These are phyloP conservation scores for Epinotia bilunana DNA, from an alignment of 2,888 invertebrate genomes.

Conservation along the genomic window DNA sequence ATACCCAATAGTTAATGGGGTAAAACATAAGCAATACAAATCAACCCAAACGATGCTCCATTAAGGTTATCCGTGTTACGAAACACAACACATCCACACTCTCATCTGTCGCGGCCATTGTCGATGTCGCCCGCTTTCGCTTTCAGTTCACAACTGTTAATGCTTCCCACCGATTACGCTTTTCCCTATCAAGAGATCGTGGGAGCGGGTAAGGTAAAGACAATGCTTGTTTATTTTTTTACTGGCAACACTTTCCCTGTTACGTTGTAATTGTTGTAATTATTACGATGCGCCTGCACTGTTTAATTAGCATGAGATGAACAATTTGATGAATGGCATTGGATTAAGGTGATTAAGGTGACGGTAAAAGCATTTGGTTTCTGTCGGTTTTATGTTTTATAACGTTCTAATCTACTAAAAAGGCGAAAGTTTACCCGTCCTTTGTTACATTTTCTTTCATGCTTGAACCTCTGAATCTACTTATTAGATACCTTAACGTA, in stretches of 20 bases:
- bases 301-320: conserved; percentile 54
- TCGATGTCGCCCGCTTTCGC: conserved; percentile 76
- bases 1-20: background rate
- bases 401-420: background rate
- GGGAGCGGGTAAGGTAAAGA: conserved; percentile 68
- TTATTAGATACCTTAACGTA: too few species aligned
- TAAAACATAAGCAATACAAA: conserved; percentile 13
- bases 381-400: conserved; percentile 5
- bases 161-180: conserved; percentile 79
- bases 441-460: too few species aligned
- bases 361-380: conserved; percentile 7
- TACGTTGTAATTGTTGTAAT: conserved; percentile 71
- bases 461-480: too few species aligned
- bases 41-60: conserved; percentile 19
- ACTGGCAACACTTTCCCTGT: conserved; percentile 75
- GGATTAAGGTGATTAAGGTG: conserved; percentile 22
- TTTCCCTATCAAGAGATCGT: conserved; percentile 82
- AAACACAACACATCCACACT: conserved; percentile 44
- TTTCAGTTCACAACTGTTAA: conserved; percentile 65
- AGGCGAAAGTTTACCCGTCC: too few species aligned
- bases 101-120: conserved; percentile 59
- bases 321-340: conserved; percentile 44
- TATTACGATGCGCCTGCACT: conserved; percentile 55
- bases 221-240: conserved; percentile 78
- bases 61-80: conserved; percentile 32